Evolutionary conservation across 2,888 invertebrate species (phyloP).

Genomic region (Lochmaea crataegi): DNA sequence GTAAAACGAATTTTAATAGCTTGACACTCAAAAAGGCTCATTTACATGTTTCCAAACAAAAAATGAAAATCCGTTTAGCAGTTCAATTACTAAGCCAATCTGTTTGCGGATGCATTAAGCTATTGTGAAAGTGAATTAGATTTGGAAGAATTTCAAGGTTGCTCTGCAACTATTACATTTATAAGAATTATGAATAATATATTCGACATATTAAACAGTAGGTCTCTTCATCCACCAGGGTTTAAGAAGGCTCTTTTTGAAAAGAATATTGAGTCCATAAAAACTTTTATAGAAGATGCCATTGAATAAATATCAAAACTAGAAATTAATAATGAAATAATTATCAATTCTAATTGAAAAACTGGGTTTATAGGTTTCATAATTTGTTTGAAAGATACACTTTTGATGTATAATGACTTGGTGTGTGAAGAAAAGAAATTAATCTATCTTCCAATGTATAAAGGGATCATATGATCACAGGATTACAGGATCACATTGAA

Average conservation of each 20-base stretch:
- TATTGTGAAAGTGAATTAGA: neutral
- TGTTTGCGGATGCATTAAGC: conserved; percentile 21
- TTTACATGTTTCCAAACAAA: conserved; percentile 33
- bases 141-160: neutral
- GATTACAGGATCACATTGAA: neutral
- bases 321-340: conserved; percentile 11
- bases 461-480: no score
- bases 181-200: neutral
- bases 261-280: conserved; percentile 3
- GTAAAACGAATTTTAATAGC: neutral
- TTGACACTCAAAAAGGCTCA: conserved; percentile 25
- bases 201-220: conserved; percentile 12
- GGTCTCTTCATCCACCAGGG: conserved; percentile 8
- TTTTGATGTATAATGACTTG: neutral
- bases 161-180: conserved; percentile 7
- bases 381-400: neutral
- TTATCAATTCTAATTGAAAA: conserved; percentile 14
- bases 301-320: conserved; percentile 11
- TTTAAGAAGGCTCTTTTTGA: neutral
- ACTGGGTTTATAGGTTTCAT: conserved; percentile 12
- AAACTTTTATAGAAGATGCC: conserved; percentile 1
- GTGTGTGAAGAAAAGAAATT: conserved; percentile 11
- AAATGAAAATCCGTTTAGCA: conserved; percentile 22
- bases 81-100: conserved; percentile 22
- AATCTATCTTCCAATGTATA: conserved; percentile 3